Base-by-base conservation (phyloP, 2,888 invertebrate species). In the Seladonia tumulorum region DNA sequence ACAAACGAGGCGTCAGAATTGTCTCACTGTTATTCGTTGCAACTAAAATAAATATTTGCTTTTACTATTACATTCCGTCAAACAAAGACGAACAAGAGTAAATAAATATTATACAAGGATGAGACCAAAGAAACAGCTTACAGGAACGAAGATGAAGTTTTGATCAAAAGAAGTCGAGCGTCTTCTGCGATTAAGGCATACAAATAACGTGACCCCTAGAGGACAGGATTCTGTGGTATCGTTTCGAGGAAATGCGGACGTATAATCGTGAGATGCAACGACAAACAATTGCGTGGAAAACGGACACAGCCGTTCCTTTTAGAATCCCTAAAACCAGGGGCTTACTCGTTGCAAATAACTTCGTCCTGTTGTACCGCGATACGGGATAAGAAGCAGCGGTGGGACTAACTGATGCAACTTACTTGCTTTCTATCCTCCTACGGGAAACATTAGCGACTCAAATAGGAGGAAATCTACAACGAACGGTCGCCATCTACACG, bases 241-340 rank as follows among this genome's bases (percentile, higher is more conserved):
- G 25, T 60, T 75, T 75, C 18, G 12, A 60, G 25, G 42, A 25
- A n/a, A n/a, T 25, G 3, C 75, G 14, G n/a, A 57, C 42, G n/a
- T n/a, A 42, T 74, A 74, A 42, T 74, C 57, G n/a, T 39, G 45
- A 75, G 60, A 75, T 45, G 75, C 35, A 29, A 49, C 79, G 47
- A 66, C 79, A 74, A 74, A 75, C 66, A 53, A 68, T 75, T 66
- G 42, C 39, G 7, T 18, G 39, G 39, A 66, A 63, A 42, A 29
- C 74, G 47, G 25, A 47, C 47, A 10, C 45, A 63, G 8, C 71
- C 16, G 25, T 47, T 79, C 35, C 53, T 35, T 73, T 47, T 35
- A 4, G n/a, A n/a, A 60, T 39, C 42, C 42, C 60, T 16, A 47
- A 73, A 39, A 29, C 66, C 60, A 25, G 16, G 63, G 47, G 25